Conservation (phyloP, 1,140 invertebrate species). For the Cepaea nemoralis region DNA sequence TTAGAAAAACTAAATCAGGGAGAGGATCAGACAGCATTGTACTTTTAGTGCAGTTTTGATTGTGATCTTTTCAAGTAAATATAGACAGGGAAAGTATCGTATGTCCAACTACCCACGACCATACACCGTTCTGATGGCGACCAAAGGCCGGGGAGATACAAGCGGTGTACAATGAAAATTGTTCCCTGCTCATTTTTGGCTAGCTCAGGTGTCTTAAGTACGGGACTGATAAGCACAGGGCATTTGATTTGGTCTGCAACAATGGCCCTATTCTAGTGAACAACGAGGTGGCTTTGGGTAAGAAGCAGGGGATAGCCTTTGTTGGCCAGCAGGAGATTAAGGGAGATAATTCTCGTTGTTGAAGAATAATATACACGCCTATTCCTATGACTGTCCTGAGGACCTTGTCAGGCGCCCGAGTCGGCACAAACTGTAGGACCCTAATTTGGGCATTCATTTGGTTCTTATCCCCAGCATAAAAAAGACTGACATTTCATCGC, state of each 20-base stretch:
- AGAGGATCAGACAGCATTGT: too few species aligned
- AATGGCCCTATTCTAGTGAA: neutral
- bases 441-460: too few species aligned
- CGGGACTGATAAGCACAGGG: neutral
- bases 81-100: neutral
- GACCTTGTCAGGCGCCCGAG: neutral
- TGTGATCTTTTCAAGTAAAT: neutral
- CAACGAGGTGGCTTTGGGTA: neutral
- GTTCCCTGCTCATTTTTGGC: constrained; percentile 10
- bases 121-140: neutral
- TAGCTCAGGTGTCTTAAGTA: neutral
- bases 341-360: neutral
- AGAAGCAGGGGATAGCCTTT: neutral
- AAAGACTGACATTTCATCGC: too few species aligned
- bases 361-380: neutral
- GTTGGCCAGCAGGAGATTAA: constrained; percentile 4
- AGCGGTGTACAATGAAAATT: neutral
- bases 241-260: neutral
- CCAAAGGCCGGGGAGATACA: neutral
- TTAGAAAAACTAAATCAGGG: too few species aligned
- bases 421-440: too few species aligned
- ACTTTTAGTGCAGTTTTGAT: neutral
- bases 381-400: neutral
- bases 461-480: too few species aligned
- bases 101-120: neutral